Evolutionary conservation across 2,888 invertebrate genomes (phyloP), one percentile per base, ranked within the genome.

Genomic region (Cylloceria caligata): DNA sequence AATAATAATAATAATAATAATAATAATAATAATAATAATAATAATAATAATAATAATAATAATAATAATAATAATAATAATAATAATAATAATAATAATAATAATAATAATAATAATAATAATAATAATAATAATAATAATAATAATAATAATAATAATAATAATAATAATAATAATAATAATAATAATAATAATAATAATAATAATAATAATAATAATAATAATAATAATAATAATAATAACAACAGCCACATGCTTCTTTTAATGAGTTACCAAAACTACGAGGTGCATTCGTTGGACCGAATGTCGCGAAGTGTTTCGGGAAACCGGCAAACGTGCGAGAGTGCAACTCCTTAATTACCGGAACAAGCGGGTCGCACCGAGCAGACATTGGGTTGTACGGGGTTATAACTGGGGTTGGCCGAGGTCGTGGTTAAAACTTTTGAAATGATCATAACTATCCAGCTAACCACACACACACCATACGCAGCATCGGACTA

Each of bases 361-460:
- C 73, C 11, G 76, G 72, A 83, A 81, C 83, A 81, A 79, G 79
- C 74, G 69, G 62, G 45, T 69, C 16, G 67, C 72, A 36, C 60
- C 60, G 39, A 39, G 34, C 67, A 13, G 34, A 68, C 30, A 39
- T 39, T 47, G 55, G 47, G 52, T 47, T 34, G 47, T 16, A 45
- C 45, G 67, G 21, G 80, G 67, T 49, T 34, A 7, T 65, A 45
- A 7, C 55, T 7, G 57, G 60, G 34, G 71, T 80, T 83, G 80
- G 49, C 47, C 73, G 64, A 80, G 78, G 80, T 84, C 75, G 75
- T 67, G 77, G 84, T 79, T 62, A 19, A 80, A 83, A 84, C 78
- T 85, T 84, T 84, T 78, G 64, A 83, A 85, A 85, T 83, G 72
- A 84, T 80, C 85, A 81, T 84, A 80, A 85, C 81, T 83, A 77